Evolutionary conservation across 2,113 vertebrate species (phyloP).

Genomic region (Aleadryas rufinucha): DNA sequence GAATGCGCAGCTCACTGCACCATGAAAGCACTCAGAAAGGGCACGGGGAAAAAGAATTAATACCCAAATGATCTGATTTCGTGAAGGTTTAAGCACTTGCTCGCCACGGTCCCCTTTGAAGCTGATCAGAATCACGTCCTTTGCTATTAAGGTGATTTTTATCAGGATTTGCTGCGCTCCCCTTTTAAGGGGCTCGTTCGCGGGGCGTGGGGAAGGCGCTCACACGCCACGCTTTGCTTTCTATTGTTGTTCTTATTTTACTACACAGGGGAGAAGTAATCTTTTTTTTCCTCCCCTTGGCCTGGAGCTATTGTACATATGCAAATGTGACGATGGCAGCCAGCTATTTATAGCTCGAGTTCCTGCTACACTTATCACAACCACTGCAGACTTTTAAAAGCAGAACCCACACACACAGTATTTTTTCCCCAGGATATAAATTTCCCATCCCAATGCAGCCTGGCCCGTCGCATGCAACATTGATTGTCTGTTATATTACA

Average conservation of each 20-base stretch:
- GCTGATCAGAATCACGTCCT: conserved; percentile 40
- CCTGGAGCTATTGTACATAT: conserved; percentile 79
- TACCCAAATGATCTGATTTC: conserved; percentile 35
- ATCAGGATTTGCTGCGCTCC: conserved; percentile 32
- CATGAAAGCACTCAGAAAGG: background rate
- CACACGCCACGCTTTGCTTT: conserved; percentile 36
- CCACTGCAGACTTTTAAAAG: conserved; percentile 73
- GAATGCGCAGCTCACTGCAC: background rate
- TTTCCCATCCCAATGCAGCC: conserved; percentile 80
- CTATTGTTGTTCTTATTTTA: conserved; percentile 55
- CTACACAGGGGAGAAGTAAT: conserved; percentile 59
- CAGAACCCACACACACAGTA: conserved; percentile 50
- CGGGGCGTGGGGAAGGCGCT: background rate
- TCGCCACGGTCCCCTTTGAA: background rate
- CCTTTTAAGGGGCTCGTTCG: conserved; percentile 9
- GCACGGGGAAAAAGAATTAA: background rate
- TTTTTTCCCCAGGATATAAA: conserved; percentile 80
- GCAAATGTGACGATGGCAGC: conserved; percentile 73
- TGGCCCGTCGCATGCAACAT: conserved; percentile 93
- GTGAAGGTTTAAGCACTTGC: background rate
- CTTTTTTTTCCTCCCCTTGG: conserved; percentile 54
- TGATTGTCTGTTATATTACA: conserved; percentile 99
- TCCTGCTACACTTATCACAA: conserved; percentile 75
- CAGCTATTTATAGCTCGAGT: conserved; percentile 77
- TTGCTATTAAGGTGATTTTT: conserved; percentile 46